These are phyloP conservation scores for Cottus gobio DNA, from an alignment of 2,113 vertebrate genomes.

Conservation along the genomic window DNA sequence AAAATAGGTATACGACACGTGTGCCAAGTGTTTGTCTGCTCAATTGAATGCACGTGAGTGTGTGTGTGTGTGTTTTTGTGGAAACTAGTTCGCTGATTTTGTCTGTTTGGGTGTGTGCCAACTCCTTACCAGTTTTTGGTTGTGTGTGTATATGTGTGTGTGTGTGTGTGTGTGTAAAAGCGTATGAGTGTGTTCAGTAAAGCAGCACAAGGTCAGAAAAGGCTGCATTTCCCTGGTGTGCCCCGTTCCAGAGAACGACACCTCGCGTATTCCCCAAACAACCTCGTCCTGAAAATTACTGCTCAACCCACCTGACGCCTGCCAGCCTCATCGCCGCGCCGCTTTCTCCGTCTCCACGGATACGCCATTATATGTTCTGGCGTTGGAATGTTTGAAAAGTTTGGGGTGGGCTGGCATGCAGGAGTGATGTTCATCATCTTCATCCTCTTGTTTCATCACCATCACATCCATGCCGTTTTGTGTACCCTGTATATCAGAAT, in stretches of 20 bases:
- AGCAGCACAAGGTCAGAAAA: slow-evolving; percentile 63
- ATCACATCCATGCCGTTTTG: background rate
- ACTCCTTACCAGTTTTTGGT: slow-evolving; percentile 16
- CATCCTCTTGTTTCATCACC: slow-evolving; percentile 6
- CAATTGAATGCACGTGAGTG: slow-evolving; percentile 21
- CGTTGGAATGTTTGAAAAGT: slow-evolving; percentile 27
- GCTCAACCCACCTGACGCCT: slow-evolving; percentile 42
- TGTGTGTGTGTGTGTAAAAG: slow-evolving; percentile 1
- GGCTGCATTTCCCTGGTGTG: slow-evolving; percentile 54
- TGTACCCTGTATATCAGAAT: background rate
- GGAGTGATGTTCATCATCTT: background rate
- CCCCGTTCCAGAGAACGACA: slow-evolving; percentile 39
- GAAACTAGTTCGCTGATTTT: slow-evolving; percentile 29
- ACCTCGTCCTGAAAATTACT: slow-evolving; percentile 54
- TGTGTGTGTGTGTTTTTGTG: slow-evolving; percentile 18
- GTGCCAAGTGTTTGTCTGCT: slow-evolving; percentile 36
- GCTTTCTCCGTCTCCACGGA: slow-evolving; percentile 21
- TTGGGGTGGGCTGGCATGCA: slow-evolving; percentile 8
- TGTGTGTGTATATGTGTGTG: background rate
- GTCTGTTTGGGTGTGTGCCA: slow-evolving; percentile 19
- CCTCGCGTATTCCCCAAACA: slow-evolving; percentile 54
- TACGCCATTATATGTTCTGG: slow-evolving; percentile 23
- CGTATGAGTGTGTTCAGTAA: background rate
- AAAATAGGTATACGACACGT: slow-evolving; percentile 70
- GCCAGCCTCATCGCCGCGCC: slow-evolving; percentile 6